These are phyloP conservation scores for Zosterops pallidus DNA, from an alignment of 2,113 vertebrate species.

Conservation along the genomic window DNA sequence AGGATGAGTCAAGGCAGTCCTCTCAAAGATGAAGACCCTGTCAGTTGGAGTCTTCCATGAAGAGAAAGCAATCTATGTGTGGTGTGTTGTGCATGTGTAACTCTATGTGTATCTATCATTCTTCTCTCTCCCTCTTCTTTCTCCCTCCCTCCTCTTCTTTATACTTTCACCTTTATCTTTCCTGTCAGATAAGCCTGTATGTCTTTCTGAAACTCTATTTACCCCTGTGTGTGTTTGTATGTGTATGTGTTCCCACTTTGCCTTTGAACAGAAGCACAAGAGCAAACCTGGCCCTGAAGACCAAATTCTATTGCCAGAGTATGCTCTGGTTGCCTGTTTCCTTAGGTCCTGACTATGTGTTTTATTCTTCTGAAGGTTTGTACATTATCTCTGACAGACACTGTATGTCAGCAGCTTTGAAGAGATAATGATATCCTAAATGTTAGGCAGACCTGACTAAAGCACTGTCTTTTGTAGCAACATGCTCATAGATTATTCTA, in stretches of 20 bases:
- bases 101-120: background rate
- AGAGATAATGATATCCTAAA: background rate
- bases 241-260: background rate
- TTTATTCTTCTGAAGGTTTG: background rate
- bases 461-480: background rate
- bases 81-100: background rate
- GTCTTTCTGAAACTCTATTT: background rate
- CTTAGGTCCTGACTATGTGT: background rate
- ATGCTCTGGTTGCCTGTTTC: background rate
- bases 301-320: background rate
- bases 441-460: background rate
- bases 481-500: accelerated
- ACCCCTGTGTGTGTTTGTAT: accelerated
- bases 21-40: background rate
- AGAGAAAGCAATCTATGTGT: background rate
- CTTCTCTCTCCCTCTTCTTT: background rate
- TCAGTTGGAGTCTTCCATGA: accelerated
- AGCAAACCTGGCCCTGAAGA: background rate
- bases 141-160: background rate
- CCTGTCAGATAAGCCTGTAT: background rate
- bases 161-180: background rate
- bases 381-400: background rate
- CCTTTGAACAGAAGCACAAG: background rate
- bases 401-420: background rate
- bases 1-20: background rate